A percentile compares a stretch with the other conserved stretches of the same genome.
Conservation (phyloP, 1,140 invertebrate genomes). For the Drosophila kohkoa region DNA sequence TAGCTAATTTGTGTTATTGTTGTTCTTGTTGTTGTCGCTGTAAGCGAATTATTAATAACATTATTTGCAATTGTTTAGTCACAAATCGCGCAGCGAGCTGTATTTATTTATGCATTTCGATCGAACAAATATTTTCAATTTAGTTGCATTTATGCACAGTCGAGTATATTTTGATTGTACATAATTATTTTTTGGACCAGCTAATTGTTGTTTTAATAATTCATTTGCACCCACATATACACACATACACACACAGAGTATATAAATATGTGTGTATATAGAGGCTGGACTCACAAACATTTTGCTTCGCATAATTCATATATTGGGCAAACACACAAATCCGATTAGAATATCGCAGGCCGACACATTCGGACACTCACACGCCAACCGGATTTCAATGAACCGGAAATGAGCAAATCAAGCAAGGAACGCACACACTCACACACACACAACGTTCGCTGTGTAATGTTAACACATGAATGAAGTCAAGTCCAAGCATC, state of each 20-base stretch:
- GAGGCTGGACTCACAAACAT: neutral
- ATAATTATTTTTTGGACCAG: conserved; percentile 56
- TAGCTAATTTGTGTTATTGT: neutral
- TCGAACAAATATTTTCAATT: conserved; percentile 29
- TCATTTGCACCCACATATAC: conserved; percentile 12
- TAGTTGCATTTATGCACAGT: conserved; percentile 32
- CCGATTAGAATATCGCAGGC: conserved; percentile 71
- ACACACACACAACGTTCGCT: conserved; percentile 26
- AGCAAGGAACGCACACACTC: conserved; percentile 43
- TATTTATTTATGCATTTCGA: conserved; percentile 32
- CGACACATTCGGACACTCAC: conserved; percentile 54
- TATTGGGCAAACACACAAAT: conserved; percentile 64
- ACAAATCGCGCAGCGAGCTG: conserved; percentile 8
- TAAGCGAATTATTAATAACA: conserved; percentile 11
- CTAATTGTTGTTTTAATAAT: conserved; percentile 73
- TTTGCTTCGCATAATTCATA: conserved; percentile 48
- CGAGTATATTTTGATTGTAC: conserved; percentile 31
- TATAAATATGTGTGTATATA: neutral
- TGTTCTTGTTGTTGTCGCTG: neutral
- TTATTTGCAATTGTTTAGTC: conserved; percentile 6
- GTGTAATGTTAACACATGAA: conserved; percentile 65
- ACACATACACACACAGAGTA: conserved; percentile 7
- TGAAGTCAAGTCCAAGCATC: conserved; percentile 72
- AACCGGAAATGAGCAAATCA: conserved; percentile 77
- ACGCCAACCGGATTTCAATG: conserved; percentile 59